phyloP scores from a whole-genome alignment of 2,888 invertebrate species.

The Hermaeophaga mercurialis region DNA sequence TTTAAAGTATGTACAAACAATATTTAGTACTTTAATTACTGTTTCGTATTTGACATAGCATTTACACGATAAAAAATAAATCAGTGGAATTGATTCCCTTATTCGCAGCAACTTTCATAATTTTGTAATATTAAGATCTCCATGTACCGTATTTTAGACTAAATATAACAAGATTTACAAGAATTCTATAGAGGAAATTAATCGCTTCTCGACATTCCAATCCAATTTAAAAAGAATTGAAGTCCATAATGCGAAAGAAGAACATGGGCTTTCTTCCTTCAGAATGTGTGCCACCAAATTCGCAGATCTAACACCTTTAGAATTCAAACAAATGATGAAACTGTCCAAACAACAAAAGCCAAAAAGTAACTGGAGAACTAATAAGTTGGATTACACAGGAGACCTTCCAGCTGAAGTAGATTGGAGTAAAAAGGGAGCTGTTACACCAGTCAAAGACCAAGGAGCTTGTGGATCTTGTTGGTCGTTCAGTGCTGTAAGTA shows the following conservation, averaged over 20 bases:
- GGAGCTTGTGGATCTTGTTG: slow-evolving; percentile 41
- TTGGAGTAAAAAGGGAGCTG: slow-evolving; percentile 40
- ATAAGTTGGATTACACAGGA: slow-evolving; percentile 8
- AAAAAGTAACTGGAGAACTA: neutral
- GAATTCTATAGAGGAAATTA: slow-evolving; percentile 12
- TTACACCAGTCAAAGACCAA: slow-evolving; percentile 40
- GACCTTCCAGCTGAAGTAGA: slow-evolving; percentile 33
- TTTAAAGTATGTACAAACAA: slow-evolving; percentile 10
- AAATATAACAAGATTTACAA: slow-evolving; percentile 14
- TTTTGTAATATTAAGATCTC: too few species aligned
- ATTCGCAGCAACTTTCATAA: too few species aligned
- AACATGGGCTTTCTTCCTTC: slow-evolving; percentile 8
- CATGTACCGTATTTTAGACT: slow-evolving; percentile 9
- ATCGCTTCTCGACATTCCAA: slow-evolving; percentile 19
- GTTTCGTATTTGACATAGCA: too few species aligned
- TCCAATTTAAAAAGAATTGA: slow-evolving; percentile 11
- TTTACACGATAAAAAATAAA: too few species aligned
- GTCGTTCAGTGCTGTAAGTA: slow-evolving; percentile 39
- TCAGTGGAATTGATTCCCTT: neutral
- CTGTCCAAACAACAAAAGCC: slow-evolving; percentile 2
- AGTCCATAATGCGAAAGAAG: slow-evolving; percentile 20
- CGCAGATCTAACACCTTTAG: slow-evolving; percentile 36
- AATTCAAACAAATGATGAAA: too few species aligned
- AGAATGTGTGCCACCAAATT: slow-evolving; percentile 34
- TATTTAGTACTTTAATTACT: too few species aligned